Evolutionary conservation across 1,140 invertebrate genomes (phyloP).

Genomic region (Wasmannia auropunctata): DNA sequence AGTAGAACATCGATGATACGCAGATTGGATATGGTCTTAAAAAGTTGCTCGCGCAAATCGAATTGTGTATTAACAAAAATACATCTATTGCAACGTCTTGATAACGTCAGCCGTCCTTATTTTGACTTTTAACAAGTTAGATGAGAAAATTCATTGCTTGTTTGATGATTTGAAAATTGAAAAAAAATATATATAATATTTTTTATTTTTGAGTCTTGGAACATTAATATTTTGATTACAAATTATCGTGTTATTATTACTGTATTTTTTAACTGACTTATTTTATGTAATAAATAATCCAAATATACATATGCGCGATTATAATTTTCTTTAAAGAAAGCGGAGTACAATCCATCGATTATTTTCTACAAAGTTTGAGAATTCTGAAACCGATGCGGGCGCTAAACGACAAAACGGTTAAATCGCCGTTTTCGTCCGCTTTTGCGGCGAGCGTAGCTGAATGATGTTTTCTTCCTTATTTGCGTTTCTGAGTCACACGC

Average conservation of each 20-base stretch:
- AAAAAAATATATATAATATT: background rate
- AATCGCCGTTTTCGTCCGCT: background rate
- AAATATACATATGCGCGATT: background rate
- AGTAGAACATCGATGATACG: background rate
- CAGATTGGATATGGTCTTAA: background rate
- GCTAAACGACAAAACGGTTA: background rate
- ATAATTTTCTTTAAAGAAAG: background rate
- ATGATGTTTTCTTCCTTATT: constrained; percentile 53
- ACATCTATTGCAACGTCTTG: background rate
- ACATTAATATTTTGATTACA: background rate
- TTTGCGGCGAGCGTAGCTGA: background rate
- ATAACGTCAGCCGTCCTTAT: background rate
- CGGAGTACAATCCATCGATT: background rate
- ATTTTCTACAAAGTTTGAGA: background rate
- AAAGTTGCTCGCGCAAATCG: background rate
- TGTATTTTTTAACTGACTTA: background rate
- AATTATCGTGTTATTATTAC: background rate
- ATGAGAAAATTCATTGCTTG: background rate
- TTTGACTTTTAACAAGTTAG: background rate
- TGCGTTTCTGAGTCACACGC: constrained; percentile 51
- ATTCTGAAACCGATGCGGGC: background rate
- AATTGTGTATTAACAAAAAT: background rate
- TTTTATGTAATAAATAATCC: background rate
- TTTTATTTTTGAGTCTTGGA: background rate
- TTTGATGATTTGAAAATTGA: background rate